These are phyloP conservation scores for Abramis brama DNA, from an alignment of 2,113 vertebrate genomes.

Conservation along the genomic window DNA sequence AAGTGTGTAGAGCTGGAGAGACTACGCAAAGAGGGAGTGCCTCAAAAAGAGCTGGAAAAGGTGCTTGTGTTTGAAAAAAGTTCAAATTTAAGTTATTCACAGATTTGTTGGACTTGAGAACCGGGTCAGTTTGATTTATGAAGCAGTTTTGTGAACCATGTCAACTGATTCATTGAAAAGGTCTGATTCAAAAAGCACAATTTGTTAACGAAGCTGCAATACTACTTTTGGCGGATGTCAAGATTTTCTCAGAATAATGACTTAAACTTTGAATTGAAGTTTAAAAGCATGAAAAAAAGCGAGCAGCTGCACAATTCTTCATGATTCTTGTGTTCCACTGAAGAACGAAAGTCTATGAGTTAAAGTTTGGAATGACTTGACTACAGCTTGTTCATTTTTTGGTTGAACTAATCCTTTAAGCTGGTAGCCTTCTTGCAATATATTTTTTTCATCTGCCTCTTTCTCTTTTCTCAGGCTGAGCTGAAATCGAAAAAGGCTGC, in stretches of 20 bases:
- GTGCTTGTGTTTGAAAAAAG: constrained; percentile 54
- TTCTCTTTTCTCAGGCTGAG: constrained; percentile 80
- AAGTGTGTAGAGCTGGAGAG: constrained; percentile 89
- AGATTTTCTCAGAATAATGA: no score
- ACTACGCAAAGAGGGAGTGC: constrained; percentile 84
- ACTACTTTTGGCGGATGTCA: background rate
- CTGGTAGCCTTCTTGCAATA: background rate
- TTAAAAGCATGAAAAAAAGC: no score
- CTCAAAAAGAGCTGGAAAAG: constrained; percentile 94
- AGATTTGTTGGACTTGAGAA: background rate
- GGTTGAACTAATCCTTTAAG: background rate
- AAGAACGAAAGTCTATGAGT: background rate
- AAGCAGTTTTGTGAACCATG: background rate
- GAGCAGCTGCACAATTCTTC: no score
- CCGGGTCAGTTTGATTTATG: background rate
- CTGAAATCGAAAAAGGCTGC: constrained; percentile 91
- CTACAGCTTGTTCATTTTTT: background rate
- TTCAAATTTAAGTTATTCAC: background rate
- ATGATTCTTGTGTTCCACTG: background rate
- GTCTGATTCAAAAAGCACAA: no score
- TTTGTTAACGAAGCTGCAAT: background rate
- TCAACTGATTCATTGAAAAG: background rate
- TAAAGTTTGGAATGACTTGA: background rate
- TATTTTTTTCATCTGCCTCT: background rate
- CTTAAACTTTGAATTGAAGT: no score